Percentiles rank a stretch among this genome's conserved stretches.
phyloP scores from a whole-genome alignment of 2,113 vertebrate species.

The Leucoraja erinaceus region DNA sequence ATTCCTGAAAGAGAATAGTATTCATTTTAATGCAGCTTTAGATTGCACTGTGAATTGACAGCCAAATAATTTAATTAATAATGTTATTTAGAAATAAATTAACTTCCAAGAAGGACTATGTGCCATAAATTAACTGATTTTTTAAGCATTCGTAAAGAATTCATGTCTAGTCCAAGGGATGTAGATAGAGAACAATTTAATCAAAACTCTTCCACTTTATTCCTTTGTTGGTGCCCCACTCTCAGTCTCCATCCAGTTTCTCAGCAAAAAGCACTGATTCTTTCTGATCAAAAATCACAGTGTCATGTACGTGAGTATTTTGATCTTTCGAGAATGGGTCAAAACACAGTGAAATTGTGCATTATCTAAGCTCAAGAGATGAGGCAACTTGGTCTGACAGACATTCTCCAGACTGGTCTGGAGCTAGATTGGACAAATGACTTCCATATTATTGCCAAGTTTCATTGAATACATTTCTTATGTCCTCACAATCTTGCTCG shows the following conservation, averaged over 20 bases:
- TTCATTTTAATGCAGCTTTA: background rate
- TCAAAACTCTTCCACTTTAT: background rate
- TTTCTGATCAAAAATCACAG: background rate
- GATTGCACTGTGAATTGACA: background rate
- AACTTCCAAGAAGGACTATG: background rate
- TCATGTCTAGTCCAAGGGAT: background rate
- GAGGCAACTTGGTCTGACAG: background rate
- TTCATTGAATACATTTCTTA: background rate
- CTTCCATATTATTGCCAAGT: background rate
- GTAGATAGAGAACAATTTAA: background rate
- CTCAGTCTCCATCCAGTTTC: background rate
- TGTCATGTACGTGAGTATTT: background rate
- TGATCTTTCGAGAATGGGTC: background rate
- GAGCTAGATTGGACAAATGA: background rate
- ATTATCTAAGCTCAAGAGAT: background rate
- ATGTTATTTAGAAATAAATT: background rate
- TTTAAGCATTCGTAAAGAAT: background rate
- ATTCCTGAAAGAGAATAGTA: background rate
- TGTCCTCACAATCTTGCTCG: background rate
- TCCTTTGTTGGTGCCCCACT: background rate
- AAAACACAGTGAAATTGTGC: background rate
- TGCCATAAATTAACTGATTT: background rate
- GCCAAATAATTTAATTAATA: background rate
- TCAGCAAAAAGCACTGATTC: background rate
- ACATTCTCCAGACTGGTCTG: background rate